Evolutionary conservation across 2,797 vertebrate genomes (phyloP), one percentile per base, ranked within the genome.

Genomic region (Myotis pilosus): DNA sequence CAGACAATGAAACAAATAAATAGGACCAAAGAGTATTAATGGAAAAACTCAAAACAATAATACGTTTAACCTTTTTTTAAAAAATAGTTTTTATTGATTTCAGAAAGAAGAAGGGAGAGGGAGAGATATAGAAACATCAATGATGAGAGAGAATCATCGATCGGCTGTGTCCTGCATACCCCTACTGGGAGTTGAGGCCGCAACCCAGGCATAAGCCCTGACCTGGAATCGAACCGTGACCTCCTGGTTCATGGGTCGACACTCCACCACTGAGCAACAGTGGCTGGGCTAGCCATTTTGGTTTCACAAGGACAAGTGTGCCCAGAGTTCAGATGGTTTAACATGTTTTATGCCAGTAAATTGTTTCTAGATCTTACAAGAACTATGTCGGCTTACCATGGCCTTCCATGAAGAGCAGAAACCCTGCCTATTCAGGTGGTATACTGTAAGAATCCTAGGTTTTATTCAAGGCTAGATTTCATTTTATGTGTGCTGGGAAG

Each of bases 311-410:
- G 25, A 89, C 41, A 80, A 74, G 25, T n/a, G 16, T 89, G 72
- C 38, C 93, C 90, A 38, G 74, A 93, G 55, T 68, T 95, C 44
- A 95, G 68, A 53, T 22, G n/a, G 51, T 5, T 74, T 86, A 89
- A 53, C n/a, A 16, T 23, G 47, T 62, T 83, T 83, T 79, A 55
- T 38, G 41, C 20, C 60, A 89, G 16, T 47, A 69, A 75, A n/a
- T 1, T 89, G 28, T 69, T 79, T 53, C 91, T 47, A 47, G 53
- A 33, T 53, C 6, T 15, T 47, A 38, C 33, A 55, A 60, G 33
- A 60, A 57, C 28, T 23, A 36, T 3, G 55, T 23, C 47, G 49
- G 15, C 17, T 53, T 36, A 30, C 57, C 57, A 30, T 28, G 57
- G 57, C 57, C 28, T 62, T 30, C 16, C 28, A 55, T 4, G 3